These are phyloP conservation scores for Agrotis puta DNA, from an alignment of 2,888 invertebrate species.

Conservation along the genomic window DNA sequence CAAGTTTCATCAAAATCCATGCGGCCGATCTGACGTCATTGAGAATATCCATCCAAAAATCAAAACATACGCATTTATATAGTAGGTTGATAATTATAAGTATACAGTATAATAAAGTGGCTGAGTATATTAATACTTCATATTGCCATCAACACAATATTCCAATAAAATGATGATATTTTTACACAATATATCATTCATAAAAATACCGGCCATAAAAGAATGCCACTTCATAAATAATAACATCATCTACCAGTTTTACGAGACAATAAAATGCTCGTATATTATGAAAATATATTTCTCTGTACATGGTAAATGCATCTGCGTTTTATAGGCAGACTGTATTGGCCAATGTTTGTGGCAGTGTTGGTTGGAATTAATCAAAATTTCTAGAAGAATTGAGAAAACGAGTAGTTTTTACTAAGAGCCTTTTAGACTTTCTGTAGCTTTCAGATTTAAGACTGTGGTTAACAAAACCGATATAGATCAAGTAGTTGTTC, in stretches of 20 bases:
- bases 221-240: slow-evolving; percentile 44
- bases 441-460: too few relatives aligned
- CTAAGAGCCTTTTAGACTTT: too few relatives aligned
- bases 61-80: too few relatives aligned
- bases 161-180: background rate
- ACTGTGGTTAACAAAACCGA: too few relatives aligned
- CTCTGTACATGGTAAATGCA: slow-evolving; percentile 54
- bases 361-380: slow-evolving; percentile 28
- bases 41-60: too few relatives aligned
- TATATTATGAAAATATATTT: slow-evolving; percentile 51
- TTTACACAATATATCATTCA: slow-evolving; percentile 13
- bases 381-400: background rate
- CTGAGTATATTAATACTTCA: too few relatives aligned
- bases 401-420: background rate
- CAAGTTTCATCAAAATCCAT: too few relatives aligned
- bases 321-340: slow-evolving; percentile 49
- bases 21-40: too few relatives aligned
- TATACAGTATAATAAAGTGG: too few relatives aligned
- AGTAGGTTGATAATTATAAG: too few relatives aligned
- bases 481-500: too few relatives aligned
- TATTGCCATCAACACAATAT: background rate
- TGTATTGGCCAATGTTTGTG: slow-evolving; percentile 14
- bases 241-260: slow-evolving; percentile 46
- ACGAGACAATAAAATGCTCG: slow-evolving; percentile 55
- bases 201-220: slow-evolving; percentile 21